Percentiles rank a stretch among this genome's conserved stretches.
Evolutionary conservation across 2,113 vertebrate species (phyloP).

Genomic region (Chloropsis cyanopogon): DNA sequence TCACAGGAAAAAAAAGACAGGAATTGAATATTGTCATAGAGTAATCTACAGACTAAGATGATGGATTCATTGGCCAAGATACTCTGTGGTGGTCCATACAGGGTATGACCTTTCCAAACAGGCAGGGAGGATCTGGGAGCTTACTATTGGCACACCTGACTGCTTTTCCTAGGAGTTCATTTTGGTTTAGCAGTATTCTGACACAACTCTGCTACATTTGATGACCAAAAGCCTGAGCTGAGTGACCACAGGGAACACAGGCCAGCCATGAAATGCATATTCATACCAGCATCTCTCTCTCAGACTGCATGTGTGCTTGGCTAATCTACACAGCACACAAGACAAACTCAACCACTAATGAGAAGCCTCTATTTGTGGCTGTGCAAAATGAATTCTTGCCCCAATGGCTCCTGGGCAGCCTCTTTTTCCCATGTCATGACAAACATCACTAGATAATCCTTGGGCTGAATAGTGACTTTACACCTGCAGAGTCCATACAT

Average conservation of each 20-base stretch:
- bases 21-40: neutral
- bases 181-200: neutral
- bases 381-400: neutral
- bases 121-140: neutral
- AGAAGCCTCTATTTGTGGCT: neutral
- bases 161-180: neutral
- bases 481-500: neutral
- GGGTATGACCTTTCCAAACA: neutral
- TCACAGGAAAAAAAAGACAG: neutral
- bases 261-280: neutral
- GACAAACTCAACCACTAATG: neutral
- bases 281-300: fast-evolving
- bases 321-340: neutral
- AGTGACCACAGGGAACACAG: neutral
- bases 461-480: neutral
- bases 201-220: neutral
- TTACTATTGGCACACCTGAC: neutral
- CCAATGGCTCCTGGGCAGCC: neutral
- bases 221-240: neutral
- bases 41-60: neutral
- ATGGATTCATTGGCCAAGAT: neutral
- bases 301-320: fast-evolving
- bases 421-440: neutral
- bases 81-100: neutral
- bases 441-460: neutral